Evolutionary conservation across 2,113 vertebrate genomes (phyloP).

Genomic region (Ardeotis arabs): DNA sequence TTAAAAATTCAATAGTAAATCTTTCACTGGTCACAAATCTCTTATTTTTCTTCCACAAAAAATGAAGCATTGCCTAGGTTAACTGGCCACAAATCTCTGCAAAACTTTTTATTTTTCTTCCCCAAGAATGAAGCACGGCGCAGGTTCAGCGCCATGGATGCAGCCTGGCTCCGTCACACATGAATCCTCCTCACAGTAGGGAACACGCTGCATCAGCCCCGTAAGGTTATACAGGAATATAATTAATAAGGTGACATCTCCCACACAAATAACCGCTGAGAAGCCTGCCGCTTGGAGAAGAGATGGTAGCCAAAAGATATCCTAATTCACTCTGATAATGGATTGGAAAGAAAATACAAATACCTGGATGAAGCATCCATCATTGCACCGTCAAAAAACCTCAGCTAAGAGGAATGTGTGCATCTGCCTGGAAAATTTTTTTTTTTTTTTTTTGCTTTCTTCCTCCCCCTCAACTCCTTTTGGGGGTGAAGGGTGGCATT

Average conservation of each 20-base stretch:
- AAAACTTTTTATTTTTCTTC: not conserved
- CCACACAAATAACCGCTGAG: constrained; percentile 37
- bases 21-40: constrained; percentile 8
- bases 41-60: not conserved
- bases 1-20: not conserved
- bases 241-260: constrained; percentile 27
- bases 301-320: not conserved
- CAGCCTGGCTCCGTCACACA: accelerated
- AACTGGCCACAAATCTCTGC: not conserved
- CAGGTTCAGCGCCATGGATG: accelerated
- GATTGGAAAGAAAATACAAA: not conserved
- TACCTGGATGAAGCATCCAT: not conserved
- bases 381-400: not conserved
- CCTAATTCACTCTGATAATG: not conserved
- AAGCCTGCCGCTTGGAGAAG: not conserved
- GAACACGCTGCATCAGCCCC: not conserved
- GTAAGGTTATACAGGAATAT: not conserved
- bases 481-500: not conserved
- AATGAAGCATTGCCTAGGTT: not conserved
- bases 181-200: not conserved
- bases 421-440: not conserved
- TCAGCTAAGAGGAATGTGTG: not conserved
- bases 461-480: not conserved
- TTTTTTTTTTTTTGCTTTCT: not conserved
- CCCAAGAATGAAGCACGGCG: not conserved